Evolutionary conservation across 2,113 vertebrate genomes (phyloP), one percentile per base, ranked within the genome.

Genomic region (Actenoides hombroni): DNA sequence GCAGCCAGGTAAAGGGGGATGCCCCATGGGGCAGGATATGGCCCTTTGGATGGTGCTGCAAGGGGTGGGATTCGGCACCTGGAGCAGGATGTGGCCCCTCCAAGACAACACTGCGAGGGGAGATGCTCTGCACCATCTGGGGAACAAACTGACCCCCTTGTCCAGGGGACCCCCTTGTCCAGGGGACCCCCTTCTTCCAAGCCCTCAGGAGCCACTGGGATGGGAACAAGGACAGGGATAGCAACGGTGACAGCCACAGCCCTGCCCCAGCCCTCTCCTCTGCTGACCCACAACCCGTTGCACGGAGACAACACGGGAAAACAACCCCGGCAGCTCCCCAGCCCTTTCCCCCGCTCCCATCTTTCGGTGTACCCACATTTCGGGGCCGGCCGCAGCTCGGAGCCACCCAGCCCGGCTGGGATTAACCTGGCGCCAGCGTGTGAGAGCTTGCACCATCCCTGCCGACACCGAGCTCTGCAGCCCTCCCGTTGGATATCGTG

Each of bases 281-380:
- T 17, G 2, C 42, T 56, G 39, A 11, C 54, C 61, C 81, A 1
- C 56, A 21, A 56, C 37, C 35, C 35, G 5, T 24, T 0, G 0
- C 20, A 2, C 4, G 0, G 13, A 24, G 33, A 5, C 54, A 26
- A 6, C 9, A 0, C 1, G 6, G 31, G 35, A 8, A 48, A 49
- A 17, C 28, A 7, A 7, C 13, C 17, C 29, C 4, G 0, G 13
- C 37, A 24, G 9, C 5, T 26, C 18, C 33, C 19, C 67, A 9
- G 5, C 18, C 18, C 26, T 42, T 42, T 17, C 16, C 44, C 48
- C 48, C 48, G 5, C 48, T 11, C 19, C 4, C 10, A 5, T 23
- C 57, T n/a, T n/a, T 51, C 6, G 16, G 19, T 65, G 3, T 37
- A 5, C 31, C 44, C 37, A 35, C 11, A 1, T 74, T 79, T 39